Percentiles rank a stretch among this genome's conserved stretches.
Conservation (phyloP, 2,888 invertebrate genomes). For the Cataglyphis cursor region DNA sequence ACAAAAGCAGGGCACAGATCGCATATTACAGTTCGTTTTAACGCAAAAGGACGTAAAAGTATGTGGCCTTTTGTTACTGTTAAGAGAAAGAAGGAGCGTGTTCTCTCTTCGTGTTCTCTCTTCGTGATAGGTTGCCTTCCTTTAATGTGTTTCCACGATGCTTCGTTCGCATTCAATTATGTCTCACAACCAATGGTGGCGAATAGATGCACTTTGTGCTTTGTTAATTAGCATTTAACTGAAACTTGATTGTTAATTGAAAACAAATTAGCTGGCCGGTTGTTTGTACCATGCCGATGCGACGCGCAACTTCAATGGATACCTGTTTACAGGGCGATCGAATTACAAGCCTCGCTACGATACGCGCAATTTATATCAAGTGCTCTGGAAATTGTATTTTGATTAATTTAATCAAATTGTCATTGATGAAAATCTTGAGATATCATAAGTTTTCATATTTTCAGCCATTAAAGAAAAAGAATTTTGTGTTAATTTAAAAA, state of each 20-base stretch:
- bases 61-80: slow-evolving; percentile 18
- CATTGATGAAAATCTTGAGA: background rate
- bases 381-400: background rate
- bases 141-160: slow-evolving; percentile 6
- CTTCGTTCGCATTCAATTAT: slow-evolving; percentile 51
- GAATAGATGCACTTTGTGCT: slow-evolving; percentile 47
- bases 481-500: background rate
- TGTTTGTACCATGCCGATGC: slow-evolving; percentile 37
- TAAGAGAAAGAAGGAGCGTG: background rate
- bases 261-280: slow-evolving; percentile 47
- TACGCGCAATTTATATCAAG: slow-evolving; percentile 29
- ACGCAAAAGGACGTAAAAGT: slow-evolving; percentile 7
- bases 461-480: background rate
- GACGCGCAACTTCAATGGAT: slow-evolving; percentile 38
- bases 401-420: slow-evolving; percentile 1
- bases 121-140: slow-evolving; percentile 8
- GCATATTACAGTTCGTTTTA: slow-evolving; percentile 23
- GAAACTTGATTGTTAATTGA: slow-evolving; percentile 54
- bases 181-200: slow-evolving; percentile 17
- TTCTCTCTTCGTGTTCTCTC: background rate
- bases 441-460: background rate
- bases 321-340: slow-evolving; percentile 45
- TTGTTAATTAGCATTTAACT: slow-evolving; percentile 55
- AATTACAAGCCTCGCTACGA: slow-evolving; percentile 35
- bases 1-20: slow-evolving; percentile 14